phyloP scores from a whole-genome alignment of 2,113 vertebrate species.

The Equus quagga region DNA sequence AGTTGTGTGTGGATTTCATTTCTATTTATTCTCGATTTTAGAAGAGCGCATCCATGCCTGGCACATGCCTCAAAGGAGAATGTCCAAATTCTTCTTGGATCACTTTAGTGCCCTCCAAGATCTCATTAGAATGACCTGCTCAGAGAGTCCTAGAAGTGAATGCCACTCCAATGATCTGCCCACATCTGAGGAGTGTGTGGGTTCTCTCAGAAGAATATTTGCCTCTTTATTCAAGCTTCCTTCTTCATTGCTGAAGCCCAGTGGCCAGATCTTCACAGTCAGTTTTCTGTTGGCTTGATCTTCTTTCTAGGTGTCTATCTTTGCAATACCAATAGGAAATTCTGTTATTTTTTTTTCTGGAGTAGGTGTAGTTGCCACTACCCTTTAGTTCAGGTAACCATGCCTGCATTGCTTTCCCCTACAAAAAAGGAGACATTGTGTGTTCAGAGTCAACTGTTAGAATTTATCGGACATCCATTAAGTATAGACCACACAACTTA shows the following conservation, averaged over 20 bases:
- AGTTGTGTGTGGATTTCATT: conserved; percentile 35
- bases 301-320: not conserved
- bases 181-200: not conserved
- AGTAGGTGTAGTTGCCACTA: not conserved
- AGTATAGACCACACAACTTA: not conserved
- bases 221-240: not conserved
- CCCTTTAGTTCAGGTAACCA: not conserved
- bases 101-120: not conserved
- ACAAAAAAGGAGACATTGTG: not conserved
- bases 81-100: not conserved
- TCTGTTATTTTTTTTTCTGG: not conserved
- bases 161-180: not conserved
- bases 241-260: not conserved
- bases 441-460: not conserved
- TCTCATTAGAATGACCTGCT: not conserved
- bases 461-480: not conserved
- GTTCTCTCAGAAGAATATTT: not conserved
- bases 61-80: not conserved
- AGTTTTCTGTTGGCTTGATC: not conserved
- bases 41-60: not conserved
- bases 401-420: not conserved
- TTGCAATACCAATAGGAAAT: not conserved
- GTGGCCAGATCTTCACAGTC: not conserved
- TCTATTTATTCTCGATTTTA: conserved; percentile 34
- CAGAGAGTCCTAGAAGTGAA: not conserved